These are phyloP conservation scores for Agriotes lineatus DNA, from an alignment of 2,888 invertebrate species.

Conservation along the genomic window DNA sequence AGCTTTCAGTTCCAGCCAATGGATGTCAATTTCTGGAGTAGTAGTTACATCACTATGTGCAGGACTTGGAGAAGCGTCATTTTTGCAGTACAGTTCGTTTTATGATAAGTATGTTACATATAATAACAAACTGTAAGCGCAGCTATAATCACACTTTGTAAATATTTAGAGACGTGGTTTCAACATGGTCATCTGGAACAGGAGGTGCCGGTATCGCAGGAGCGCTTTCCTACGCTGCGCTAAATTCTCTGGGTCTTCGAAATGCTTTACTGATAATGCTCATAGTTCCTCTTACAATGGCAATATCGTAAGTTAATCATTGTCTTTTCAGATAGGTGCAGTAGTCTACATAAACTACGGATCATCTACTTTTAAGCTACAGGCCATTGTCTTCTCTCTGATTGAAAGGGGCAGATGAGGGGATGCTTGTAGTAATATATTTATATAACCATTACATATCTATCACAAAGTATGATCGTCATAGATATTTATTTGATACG, in stretches of 20 bases:
- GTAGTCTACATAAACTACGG: conserved; percentile 2
- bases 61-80: conserved; percentile 85
- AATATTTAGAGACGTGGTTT: conserved; percentile 76
- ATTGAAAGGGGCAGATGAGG: conserved; percentile 2
- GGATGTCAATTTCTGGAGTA: conserved; percentile 78
- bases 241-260: conserved; percentile 70
- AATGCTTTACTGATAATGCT: conserved; percentile 79
- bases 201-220: conserved; percentile 87
- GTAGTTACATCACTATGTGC: conserved; percentile 79
- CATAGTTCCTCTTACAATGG: conserved; percentile 76
- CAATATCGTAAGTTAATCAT: conserved; percentile 67
- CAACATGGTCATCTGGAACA: conserved; percentile 89
- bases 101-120: conserved; percentile 71
- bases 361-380: conserved; percentile 8
- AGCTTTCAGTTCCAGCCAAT: conserved; percentile 72
- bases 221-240: conserved; percentile 79
- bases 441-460: not conserved
- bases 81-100: conserved; percentile 78
- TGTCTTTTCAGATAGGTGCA: conserved; percentile 15
- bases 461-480: conserved; percentile 16
- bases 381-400: conserved; percentile 19
- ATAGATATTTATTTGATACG: too few relatives aligned
- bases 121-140: too few relatives aligned
- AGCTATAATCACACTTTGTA: too few relatives aligned
- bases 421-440: conserved; percentile 14